These are phyloP conservation scores for Malurus leucopterus DNA, from an alignment of 2,797 vertebrate genomes.

Conservation along the genomic window DNA sequence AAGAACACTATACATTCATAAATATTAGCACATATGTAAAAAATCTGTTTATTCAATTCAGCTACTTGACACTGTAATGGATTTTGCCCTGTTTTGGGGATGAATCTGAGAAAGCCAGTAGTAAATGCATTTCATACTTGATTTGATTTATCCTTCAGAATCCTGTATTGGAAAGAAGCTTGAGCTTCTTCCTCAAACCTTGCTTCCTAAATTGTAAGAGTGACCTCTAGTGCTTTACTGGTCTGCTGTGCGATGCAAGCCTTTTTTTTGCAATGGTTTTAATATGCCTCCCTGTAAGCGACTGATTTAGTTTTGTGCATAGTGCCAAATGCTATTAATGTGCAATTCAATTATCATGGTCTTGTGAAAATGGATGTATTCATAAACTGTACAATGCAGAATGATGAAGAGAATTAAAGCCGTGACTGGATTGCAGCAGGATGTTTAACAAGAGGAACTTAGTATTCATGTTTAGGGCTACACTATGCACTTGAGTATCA, in stretches of 20 bases:
- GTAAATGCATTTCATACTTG: neutral
- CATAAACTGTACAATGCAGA: conserved; percentile 27
- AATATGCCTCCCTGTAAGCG: neutral
- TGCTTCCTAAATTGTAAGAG: conserved; percentile 68
- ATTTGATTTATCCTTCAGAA: conserved; percentile 17
- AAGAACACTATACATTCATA: neutral
- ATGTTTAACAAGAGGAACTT: conserved; percentile 27
- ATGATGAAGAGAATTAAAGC: conserved; percentile 41
- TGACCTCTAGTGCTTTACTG: conserved; percentile 78
- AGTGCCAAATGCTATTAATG: conserved; percentile 41
- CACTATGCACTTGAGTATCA: conserved; percentile 22
- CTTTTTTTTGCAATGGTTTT: conserved; percentile 15
- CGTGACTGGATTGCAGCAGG: conserved; percentile 15
- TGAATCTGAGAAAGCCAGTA: neutral
- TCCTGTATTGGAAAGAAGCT: neutral
- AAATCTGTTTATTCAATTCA: neutral
- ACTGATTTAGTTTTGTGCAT: conserved; percentile 34
- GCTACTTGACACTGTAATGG: neutral
- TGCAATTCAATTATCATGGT: conserved; percentile 31
- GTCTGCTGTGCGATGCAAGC: conserved; percentile 13
- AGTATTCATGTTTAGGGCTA: conserved; percentile 43
- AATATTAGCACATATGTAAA: neutral
- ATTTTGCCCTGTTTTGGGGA: neutral
- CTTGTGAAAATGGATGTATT: conserved; percentile 40
- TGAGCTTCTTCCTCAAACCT: neutral